These are phyloP conservation scores for Agriopis leucophaearia DNA, from an alignment of 2,888 invertebrate species.

Conservation along the genomic window DNA sequence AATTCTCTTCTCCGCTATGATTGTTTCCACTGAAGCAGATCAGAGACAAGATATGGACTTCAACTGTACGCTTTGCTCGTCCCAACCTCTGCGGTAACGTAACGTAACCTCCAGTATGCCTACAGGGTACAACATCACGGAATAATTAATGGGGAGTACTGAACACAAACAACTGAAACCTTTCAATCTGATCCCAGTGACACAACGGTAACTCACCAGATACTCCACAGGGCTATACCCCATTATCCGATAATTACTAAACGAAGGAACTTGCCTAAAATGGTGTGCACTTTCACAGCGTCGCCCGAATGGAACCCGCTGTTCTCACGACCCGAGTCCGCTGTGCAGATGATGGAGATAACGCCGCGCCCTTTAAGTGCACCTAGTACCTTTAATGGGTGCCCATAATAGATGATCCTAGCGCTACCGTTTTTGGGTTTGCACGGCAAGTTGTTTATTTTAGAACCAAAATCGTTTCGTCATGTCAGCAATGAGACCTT, in stretches of 20 bases:
- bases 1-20: too few species aligned
- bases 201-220: conserved; percentile 18
- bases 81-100: too few species aligned
- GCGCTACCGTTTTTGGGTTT: conserved; percentile 36
- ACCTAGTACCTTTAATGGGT: conserved; percentile 50
- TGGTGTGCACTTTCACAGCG: conserved; percentile 57
- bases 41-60: too few species aligned
- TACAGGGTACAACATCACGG: background rate
- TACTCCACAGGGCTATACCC: conserved; percentile 32
- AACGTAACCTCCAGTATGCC: too few species aligned
- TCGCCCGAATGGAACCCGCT: conserved; percentile 40
- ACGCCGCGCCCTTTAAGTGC: conserved; percentile 45
- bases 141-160: background rate
- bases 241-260: conserved; percentile 49
- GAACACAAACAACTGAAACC: background rate
- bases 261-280: conserved; percentile 44
- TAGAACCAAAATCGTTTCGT: background rate
- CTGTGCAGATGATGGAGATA: conserved; percentile 35
- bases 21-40: too few species aligned
- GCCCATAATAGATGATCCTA: conserved; percentile 33
- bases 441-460: conserved; percentile 15
- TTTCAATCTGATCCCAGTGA: background rate
- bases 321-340: conserved; percentile 56
- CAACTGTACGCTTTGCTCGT: too few species aligned
- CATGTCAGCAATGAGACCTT: background rate